These are phyloP conservation scores for Brachyistius frenatus DNA, from an alignment of 2,113 vertebrate genomes.

Conservation along the genomic window DNA sequence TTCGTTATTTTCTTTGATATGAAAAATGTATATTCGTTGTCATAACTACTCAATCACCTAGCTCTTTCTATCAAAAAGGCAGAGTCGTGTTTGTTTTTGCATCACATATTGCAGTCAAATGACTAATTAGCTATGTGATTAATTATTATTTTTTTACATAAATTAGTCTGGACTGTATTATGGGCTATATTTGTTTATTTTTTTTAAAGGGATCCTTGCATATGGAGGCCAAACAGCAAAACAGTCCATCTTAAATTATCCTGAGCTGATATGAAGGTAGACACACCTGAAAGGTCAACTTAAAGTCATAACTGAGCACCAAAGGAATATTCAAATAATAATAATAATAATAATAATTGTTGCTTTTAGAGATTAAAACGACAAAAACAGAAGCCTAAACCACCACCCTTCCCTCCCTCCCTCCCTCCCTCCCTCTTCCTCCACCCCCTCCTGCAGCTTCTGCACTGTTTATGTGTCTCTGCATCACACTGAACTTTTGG, in stretches of 20 bases:
- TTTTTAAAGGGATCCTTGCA: background rate
- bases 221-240: background rate
- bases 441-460: background rate
- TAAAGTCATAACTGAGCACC: constrained; percentile 5
- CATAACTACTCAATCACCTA: too few species aligned
- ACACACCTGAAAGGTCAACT: background rate
- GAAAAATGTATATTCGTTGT: background rate
- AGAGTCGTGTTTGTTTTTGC: background rate
- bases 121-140: background rate
- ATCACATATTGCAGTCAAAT: background rate
- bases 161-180: too few species aligned
- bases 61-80: background rate
- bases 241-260: background rate
- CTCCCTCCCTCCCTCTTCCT: constrained; percentile 7
- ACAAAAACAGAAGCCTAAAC: background rate
- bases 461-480: constrained; percentile 52
- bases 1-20: background rate
- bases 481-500: constrained; percentile 27
- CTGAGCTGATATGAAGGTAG: background rate
- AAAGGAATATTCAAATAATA: background rate
- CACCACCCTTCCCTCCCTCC: constrained; percentile 8
- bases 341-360: background rate
- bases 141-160: background rate
- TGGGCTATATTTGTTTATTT: background rate
- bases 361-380: background rate